Evolutionary conservation across 2,888 invertebrate genomes (phyloP).

Genomic region (Pantelozetes paolii): DNA sequence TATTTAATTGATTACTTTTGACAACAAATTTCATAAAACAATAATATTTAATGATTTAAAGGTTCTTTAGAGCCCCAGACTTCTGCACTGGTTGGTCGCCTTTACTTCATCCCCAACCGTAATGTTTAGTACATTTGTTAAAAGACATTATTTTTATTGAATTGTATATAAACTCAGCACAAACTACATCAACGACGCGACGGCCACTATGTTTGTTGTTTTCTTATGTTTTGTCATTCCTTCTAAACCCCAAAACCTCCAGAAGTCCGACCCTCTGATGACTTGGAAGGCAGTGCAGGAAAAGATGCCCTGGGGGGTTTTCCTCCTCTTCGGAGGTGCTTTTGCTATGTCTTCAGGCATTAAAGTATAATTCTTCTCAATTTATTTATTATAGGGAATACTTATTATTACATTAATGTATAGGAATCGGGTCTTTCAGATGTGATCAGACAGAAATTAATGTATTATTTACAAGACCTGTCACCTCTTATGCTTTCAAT

Average conservation of each 20-base stretch:
- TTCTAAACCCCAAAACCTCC: slow-evolving; percentile 52
- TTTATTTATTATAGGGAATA: slow-evolving; percentile 49
- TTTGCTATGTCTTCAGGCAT: slow-evolving; percentile 85
- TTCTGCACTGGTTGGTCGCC: slow-evolving; percentile 72
- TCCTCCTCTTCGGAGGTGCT: slow-evolving; percentile 80
- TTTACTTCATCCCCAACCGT: neutral
- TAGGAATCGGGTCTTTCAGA: slow-evolving; percentile 68
- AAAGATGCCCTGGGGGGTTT: slow-evolving; percentile 83
- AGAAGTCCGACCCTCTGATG: slow-evolving; percentile 65
- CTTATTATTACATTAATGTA: neutral
- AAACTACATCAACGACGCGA: slow-evolving; percentile 41
- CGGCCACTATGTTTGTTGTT: slow-evolving; percentile 41
- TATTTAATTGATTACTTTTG: neutral
- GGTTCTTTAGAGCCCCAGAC: slow-evolving; percentile 34
- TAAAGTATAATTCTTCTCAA: slow-evolving; percentile 52
- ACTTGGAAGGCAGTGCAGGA: slow-evolving; percentile 79
- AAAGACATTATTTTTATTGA: neutral
- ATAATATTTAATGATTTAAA: neutral
- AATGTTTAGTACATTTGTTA: neutral
- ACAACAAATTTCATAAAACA: neutral
- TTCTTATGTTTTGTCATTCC: slow-evolving; percentile 44
- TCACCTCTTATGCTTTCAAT: slow-evolving; percentile 66
- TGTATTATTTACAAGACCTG: slow-evolving; percentile 63
- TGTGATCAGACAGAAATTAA: slow-evolving; percentile 68
- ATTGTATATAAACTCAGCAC: neutral